Percentiles rank a stretch among this genome's conserved stretches.
Evolutionary conservation across 2,888 invertebrate genomes (phyloP).

Genomic region (Perdita meconis): DNA sequence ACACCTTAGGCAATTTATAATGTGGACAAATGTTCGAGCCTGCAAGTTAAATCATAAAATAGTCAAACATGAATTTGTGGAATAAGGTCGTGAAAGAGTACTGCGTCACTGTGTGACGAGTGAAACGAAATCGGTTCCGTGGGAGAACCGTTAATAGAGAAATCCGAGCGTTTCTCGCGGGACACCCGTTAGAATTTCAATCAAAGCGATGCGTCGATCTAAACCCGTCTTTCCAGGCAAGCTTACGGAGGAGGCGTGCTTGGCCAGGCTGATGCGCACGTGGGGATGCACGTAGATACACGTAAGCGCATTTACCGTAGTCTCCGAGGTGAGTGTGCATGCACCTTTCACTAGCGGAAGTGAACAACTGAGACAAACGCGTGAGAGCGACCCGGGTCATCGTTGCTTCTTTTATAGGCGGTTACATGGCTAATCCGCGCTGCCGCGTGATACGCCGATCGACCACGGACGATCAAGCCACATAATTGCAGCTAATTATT

Average conservation of each 20-base stretch:
- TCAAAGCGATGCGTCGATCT: slow-evolving; percentile 63
- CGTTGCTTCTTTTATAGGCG: slow-evolving; percentile 63
- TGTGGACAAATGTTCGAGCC: too few species aligned
- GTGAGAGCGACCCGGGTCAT: slow-evolving; percentile 79
- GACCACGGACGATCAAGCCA: slow-evolving; percentile 16
- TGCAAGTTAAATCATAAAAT: too few species aligned
- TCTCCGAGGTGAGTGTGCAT: slow-evolving; percentile 62
- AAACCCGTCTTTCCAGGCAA: slow-evolving; percentile 42
- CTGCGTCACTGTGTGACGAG: too few species aligned
- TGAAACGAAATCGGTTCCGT: slow-evolving; percentile 12
- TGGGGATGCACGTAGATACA: slow-evolving; percentile 59
- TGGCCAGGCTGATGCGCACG: slow-evolving; percentile 42
- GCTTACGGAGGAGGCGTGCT: slow-evolving; percentile 42
- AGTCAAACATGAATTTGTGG: too few species aligned
- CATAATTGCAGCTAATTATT: slow-evolving; percentile 33
- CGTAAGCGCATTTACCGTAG: slow-evolving; percentile 65
- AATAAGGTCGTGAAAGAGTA: too few species aligned
- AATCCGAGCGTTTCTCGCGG: slow-evolving; percentile 10
- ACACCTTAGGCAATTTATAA: too few species aligned
- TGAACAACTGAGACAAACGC: slow-evolving; percentile 75
- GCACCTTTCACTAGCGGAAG: slow-evolving; percentile 81
- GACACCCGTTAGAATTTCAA: slow-evolving; percentile 60
- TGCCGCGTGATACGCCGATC: slow-evolving; percentile 2
- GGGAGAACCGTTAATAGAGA: slow-evolving; percentile 6
- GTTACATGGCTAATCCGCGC: slow-evolving; percentile 15